Evolutionary conservation across 2,113 vertebrate genomes (phyloP), one percentile per base, ranked within the genome.

Genomic region (Phainopepla nitens): DNA sequence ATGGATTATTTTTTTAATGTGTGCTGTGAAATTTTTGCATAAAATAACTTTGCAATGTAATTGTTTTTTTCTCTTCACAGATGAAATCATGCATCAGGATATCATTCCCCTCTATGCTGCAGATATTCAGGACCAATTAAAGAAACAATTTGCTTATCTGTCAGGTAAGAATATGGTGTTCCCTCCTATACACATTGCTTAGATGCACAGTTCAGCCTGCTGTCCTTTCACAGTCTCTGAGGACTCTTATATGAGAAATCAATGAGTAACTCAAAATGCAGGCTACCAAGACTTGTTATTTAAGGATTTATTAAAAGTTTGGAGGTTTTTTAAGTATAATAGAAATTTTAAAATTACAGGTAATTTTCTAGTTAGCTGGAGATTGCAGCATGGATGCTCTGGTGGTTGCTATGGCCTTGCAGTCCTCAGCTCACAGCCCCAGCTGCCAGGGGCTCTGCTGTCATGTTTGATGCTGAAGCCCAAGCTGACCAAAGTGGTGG

Each of bases 11-110:
- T 42, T 69, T 78, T 42, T 6, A 1, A 13, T 72, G 15, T 20
- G 36, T 31, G 45, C n/a, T 83, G 7, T 76, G 7, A 87, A 80
- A 75, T 50, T 79, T 39, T 76, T 76, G 25, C 60, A 27, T 71
- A 42, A 61, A 82, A 15, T 96, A n/a, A 97, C 65, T 64, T 90
- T 75, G 28, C 50, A 39, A 78, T 91, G 53, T 21, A 83, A 23
- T 13, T 76, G 36, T 29, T 82, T 35, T 49, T 84, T 56, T 50
- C 29, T 44, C 19, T 96, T 36, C 10, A 18, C 91, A 97, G 92
- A 99, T 99, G 99, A 99, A 96, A 99, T 99, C 98, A 99, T 99
- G 99, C 99, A 99, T 97, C 98, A 98, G 96, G 99, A 99, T 96
- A 98, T 97, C 93, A 97, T 98, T 93, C 98, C 98, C 5, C 98